Evolutionary conservation across 1,140 invertebrate species (phyloP).

Genomic region (Sitodiplosis mosellana): DNA sequence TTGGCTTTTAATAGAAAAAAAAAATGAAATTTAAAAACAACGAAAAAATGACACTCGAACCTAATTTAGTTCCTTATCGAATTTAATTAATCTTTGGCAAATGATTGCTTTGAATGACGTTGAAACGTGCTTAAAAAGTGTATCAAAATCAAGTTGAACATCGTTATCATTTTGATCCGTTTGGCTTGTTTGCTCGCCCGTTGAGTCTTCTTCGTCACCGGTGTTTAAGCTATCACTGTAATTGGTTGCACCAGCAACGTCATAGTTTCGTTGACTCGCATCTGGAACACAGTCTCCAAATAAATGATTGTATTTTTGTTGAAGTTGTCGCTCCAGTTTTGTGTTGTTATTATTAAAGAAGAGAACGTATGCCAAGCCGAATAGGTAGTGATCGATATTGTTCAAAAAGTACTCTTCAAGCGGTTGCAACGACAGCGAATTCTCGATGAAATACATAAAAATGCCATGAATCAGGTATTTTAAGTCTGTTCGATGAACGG

Average conservation of each 20-base stretch:
- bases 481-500: slow-evolving; percentile 18
- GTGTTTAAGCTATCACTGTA: not conserved
- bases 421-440: slow-evolving; percentile 17
- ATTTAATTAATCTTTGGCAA: slow-evolving; percentile 20
- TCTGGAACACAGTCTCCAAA: slow-evolving; percentile 9
- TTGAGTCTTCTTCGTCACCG: not conserved
- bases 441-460: slow-evolving; percentile 19
- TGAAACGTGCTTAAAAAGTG: slow-evolving; percentile 21
- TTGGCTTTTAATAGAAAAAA: too few species aligned
- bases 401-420: slow-evolving; percentile 21
- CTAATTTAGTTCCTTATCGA: not conserved
- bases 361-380: slow-evolving; percentile 22
- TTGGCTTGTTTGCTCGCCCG: slow-evolving; percentile 2
- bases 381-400: slow-evolving; percentile 23
- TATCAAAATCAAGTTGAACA: not conserved
- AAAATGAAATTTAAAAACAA: too few species aligned
- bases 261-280: not conserved
- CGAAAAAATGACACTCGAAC: too few species aligned
- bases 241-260: too few species aligned
- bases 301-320: slow-evolving; percentile 20
- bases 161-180: slow-evolving; percentile 16
- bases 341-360: slow-evolving; percentile 25
- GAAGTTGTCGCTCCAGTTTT: slow-evolving; percentile 20
- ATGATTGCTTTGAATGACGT: slow-evolving; percentile 23
- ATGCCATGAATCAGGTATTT: slow-evolving; percentile 24